Percentiles rank a stretch among this genome's conserved stretches.
Evolutionary conservation across 2,888 invertebrate species (phyloP).

Genomic region (Caradrina kadenii): DNA sequence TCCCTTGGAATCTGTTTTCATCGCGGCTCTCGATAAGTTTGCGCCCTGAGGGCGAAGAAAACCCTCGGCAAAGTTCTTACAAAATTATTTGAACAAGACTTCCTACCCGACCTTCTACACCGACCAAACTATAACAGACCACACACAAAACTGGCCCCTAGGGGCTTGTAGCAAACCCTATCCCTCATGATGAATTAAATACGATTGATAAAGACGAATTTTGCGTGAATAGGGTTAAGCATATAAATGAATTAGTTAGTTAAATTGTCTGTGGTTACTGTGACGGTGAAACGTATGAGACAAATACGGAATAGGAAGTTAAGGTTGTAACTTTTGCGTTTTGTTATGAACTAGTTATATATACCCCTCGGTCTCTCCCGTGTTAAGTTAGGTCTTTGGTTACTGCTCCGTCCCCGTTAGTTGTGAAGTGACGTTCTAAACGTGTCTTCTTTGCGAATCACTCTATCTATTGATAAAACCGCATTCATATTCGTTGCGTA

Average conservation of each 20-base stretch:
- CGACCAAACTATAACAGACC: slow-evolving; percentile 63
- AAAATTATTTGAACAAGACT: slow-evolving; percentile 86
- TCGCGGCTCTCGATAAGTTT: slow-evolving; percentile 81
- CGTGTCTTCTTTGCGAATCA: too few relatives aligned
- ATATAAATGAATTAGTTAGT: slow-evolving; percentile 64
- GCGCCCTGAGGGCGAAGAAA: slow-evolving; percentile 78
- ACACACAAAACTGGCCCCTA: slow-evolving; percentile 73
- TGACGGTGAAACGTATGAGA: slow-evolving; percentile 59
- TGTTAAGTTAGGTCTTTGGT: too few relatives aligned
- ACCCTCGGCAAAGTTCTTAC: slow-evolving; percentile 85
- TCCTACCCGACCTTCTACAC: slow-evolving; percentile 63
- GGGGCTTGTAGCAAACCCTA: slow-evolving; percentile 61
- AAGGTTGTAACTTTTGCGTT: slow-evolving; percentile 33
- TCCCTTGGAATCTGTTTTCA: slow-evolving; percentile 65
- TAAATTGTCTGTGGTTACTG: slow-evolving; percentile 64
- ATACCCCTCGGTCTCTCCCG: too few relatives aligned
- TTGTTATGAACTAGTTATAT: background rate
- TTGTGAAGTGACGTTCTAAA: too few relatives aligned
- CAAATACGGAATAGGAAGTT: slow-evolving; percentile 64
- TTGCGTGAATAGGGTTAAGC: slow-evolving; percentile 64
- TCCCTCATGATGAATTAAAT: slow-evolving; percentile 65
- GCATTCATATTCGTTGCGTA: too few relatives aligned
- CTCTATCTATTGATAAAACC: too few relatives aligned
- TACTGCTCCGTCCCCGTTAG: too few relatives aligned
- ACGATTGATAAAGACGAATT: slow-evolving; percentile 70